phyloP scores from a whole-genome alignment of 2,113 vertebrate genomes.

The Cervus canadensis region DNA sequence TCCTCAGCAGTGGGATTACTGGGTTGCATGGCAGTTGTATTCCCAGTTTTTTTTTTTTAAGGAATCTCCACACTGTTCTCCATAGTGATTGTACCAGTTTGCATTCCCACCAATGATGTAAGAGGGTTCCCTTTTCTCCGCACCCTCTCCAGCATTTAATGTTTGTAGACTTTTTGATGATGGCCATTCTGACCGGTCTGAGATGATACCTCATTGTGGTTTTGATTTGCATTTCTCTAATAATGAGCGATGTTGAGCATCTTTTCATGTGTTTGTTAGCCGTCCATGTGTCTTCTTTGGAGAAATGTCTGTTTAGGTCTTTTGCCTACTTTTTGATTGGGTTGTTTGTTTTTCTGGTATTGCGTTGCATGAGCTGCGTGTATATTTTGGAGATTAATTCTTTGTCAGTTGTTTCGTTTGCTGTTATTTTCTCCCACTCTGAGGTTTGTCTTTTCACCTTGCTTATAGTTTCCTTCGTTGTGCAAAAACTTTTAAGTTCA shows the following conservation, averaged over 20 bases:
- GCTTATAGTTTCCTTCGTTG: neutral
- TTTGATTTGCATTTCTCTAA: neutral
- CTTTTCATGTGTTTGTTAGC: neutral
- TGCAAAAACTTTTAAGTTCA: neutral
- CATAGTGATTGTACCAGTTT: neutral
- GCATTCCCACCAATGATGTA: neutral
- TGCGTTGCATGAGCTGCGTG: neutral
- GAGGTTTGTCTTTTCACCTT: neutral
- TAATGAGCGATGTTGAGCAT: neutral
- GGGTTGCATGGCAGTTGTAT: neutral
- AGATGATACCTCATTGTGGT: neutral
- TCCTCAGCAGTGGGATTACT: neutral
- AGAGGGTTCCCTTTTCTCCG: neutral
- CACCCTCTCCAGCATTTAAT: neutral
- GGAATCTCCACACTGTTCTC: neutral
- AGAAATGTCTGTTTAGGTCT: neutral
- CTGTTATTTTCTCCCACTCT: neutral
- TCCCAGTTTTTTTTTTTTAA: neutral
- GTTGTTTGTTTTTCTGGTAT: neutral
- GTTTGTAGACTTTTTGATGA: neutral
- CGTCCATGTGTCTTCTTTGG: neutral
- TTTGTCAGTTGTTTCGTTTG: neutral
- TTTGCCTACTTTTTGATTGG: neutral
- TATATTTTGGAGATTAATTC: neutral
- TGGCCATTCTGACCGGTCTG: neutral